These are phyloP conservation scores for Drosophila ananassae DNA, from an alignment of 1,140 invertebrate species.

Conservation along the genomic window DNA sequence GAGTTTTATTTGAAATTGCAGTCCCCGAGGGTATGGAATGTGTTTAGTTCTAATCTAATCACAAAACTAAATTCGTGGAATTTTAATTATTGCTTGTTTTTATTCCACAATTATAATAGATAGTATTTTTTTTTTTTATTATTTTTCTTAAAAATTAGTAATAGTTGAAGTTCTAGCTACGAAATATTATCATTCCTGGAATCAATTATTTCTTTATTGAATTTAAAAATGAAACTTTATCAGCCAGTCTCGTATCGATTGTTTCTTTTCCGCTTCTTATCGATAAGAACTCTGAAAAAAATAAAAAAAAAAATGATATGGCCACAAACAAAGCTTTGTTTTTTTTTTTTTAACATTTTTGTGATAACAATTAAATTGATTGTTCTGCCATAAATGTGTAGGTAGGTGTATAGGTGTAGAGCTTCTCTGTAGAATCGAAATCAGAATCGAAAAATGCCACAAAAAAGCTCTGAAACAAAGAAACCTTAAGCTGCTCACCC, in stretches of 20 bases:
- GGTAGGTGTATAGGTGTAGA: too few relatives aligned
- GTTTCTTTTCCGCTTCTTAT: background rate
- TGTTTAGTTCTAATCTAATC: background rate
- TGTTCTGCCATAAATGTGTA: slow-evolving; percentile 44
- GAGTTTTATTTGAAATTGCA: too few relatives aligned
- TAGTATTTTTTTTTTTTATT: too few relatives aligned
- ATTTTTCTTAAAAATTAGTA: too few relatives aligned
- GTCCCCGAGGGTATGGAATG: background rate
- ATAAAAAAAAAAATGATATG: slow-evolving; percentile 7
- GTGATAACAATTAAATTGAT: slow-evolving; percentile 75
- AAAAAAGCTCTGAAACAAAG: slow-evolving; percentile 10
- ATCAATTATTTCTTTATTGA: background rate
- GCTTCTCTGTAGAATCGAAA: background rate
- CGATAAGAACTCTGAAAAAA: slow-evolving; percentile 12
- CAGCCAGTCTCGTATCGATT: background rate
- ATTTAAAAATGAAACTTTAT: background rate
- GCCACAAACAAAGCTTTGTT: slow-evolving; percentile 19
- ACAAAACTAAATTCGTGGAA: background rate
- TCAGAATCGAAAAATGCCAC: slow-evolving; percentile 18
- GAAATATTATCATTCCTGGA: background rate
- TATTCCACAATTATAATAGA: background rate
- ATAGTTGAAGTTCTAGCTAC: too few relatives aligned
- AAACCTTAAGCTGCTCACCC: background rate
- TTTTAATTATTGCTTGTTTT: background rate
- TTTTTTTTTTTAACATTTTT: slow-evolving; percentile 5